Evolutionary conservation across 2,888 invertebrate species (phyloP).

Genomic region (Xylota sylvarum): DNA sequence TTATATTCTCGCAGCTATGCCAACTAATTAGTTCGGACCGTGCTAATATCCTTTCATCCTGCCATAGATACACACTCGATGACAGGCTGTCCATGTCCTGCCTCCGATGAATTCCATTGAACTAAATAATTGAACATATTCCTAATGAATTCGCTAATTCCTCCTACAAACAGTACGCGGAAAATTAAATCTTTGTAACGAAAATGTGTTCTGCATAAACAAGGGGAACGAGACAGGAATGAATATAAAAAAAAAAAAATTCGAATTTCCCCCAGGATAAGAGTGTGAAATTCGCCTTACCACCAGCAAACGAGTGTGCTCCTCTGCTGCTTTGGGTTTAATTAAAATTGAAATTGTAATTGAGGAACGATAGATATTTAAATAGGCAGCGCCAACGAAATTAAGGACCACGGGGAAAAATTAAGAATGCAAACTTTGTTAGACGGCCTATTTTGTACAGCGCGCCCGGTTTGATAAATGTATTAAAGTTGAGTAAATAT

Average conservation of each 20-base stretch:
- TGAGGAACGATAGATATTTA: constrained; percentile 64
- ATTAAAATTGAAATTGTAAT: constrained; percentile 69
- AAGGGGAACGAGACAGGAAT: constrained; percentile 2
- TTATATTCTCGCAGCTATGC: constrained; percentile 19
- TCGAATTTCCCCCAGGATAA: constrained; percentile 30
- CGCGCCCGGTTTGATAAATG: not conserved
- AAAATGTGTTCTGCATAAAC: not conserved
- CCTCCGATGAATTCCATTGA: constrained; percentile 42
- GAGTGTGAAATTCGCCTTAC: not conserved
- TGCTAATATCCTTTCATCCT: constrained; percentile 39
- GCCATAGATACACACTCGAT: not conserved
- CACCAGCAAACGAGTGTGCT: constrained; percentile 1
- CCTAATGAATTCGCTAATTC: constrained; percentile 62
- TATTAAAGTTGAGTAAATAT: constrained; percentile 37
- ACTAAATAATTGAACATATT: constrained; percentile 63
- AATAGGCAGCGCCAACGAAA: constrained; percentile 32
- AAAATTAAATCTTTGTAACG: constrained; percentile 23
- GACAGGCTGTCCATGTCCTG: not conserved
- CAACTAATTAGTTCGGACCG: constrained; percentile 52
- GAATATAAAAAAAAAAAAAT: not conserved
- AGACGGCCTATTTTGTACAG: constrained; percentile 14
- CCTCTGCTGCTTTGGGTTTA: constrained; percentile 50
- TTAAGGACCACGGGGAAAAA: constrained; percentile 18
- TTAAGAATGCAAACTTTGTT: constrained; percentile 53
- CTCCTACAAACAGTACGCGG: constrained; percentile 7